These are phyloP conservation scores for Lytechinus pictus DNA, from an alignment of 35 echinoderm and acorn worm species.

Conservation along the genomic window DNA sequence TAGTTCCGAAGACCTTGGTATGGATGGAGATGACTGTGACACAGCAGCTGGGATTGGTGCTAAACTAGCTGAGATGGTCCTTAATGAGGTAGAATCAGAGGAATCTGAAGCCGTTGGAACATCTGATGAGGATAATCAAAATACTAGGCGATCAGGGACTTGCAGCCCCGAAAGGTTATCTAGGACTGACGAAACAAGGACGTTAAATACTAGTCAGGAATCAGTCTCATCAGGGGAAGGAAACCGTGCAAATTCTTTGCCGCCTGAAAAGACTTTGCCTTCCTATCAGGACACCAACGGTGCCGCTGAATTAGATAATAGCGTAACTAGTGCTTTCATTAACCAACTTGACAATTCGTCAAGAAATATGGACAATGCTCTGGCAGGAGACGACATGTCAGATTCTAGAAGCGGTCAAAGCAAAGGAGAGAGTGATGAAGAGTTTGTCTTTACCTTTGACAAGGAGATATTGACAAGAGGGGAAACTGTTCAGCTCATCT, in stretches of 20 bases:
- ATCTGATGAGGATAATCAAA: not conserved
- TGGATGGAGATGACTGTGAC: not conserved
- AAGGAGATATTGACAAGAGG: slow-evolving; percentile 70
- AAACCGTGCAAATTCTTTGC: not conserved
- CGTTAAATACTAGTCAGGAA: not conserved
- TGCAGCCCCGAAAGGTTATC: not conserved
- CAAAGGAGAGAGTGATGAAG: not conserved
- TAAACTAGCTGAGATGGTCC: slow-evolving; percentile 39
- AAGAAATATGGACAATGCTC: not conserved
- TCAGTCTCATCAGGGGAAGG: not conserved
- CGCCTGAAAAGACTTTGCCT: not conserved
- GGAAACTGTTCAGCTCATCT: slow-evolving; percentile 67
- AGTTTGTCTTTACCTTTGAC: slow-evolving; percentile 73
- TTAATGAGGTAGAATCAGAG: slow-evolving; percentile 14
- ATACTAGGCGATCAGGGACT: not conserved
- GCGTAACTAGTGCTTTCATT: slow-evolving; percentile 14
- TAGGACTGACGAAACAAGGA: not conserved
- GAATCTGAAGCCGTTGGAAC: not conserved
- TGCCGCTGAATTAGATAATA: not conserved
- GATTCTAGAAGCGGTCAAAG: not conserved
- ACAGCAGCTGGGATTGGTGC: slow-evolving; percentile 2
- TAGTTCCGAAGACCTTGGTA: not conserved
- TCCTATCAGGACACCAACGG: not conserved
- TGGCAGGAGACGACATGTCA: not conserved
- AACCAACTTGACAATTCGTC: not conserved